A percentile compares a stretch with the other conserved stretches of the same genome.
phyloP scores from a whole-genome alignment of 2,888 invertebrate genomes.

The Pristionchus mayeri region DNA sequence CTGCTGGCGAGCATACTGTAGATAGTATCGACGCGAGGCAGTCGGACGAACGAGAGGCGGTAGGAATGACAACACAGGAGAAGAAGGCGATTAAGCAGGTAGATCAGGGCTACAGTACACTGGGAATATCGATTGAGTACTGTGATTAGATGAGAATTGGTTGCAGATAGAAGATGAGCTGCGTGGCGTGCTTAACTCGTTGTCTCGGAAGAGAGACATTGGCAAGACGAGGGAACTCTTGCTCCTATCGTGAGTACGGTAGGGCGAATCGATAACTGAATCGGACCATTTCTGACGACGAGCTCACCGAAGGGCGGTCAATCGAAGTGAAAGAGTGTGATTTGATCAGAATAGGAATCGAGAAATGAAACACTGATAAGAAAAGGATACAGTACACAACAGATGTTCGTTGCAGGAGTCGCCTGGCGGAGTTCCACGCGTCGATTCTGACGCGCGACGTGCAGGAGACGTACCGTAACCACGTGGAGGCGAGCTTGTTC shows the following conservation, averaged over 20 bases:
- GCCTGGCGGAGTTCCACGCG: conserved; percentile 44
- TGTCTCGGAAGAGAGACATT: conserved; percentile 55
- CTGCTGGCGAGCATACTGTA: conserved; percentile 40
- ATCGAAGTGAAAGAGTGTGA: too few species aligned
- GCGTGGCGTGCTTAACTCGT: conserved; percentile 49
- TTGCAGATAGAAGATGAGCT: conserved; percentile 56
- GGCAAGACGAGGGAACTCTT: conserved; percentile 57
- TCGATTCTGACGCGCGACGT: conserved; percentile 46
- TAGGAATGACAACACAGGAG: conserved; percentile 30
- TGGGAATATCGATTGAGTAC: background rate
- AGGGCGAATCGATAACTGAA: background rate
- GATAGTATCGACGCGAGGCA: conserved; percentile 21
- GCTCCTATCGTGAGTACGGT: conserved; percentile 51
- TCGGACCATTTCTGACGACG: too few species aligned
- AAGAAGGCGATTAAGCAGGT: conserved; percentile 40
- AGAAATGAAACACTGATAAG: too few species aligned
- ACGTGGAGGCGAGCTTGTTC: conserved; percentile 34
- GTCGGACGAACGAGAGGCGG: background rate
- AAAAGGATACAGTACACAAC: background rate
- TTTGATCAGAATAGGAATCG: too few species aligned
- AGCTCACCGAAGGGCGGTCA: too few species aligned
- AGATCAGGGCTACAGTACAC: background rate
- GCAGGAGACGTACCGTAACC: conserved; percentile 42
- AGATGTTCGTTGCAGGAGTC: conserved; percentile 29
- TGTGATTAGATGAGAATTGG: too few species aligned